Percentiles rank a stretch among this genome's conserved stretches.
phyloP scores from a whole-genome alignment of 2,797 vertebrate species.

The Orientallactaga sibirica region DNA sequence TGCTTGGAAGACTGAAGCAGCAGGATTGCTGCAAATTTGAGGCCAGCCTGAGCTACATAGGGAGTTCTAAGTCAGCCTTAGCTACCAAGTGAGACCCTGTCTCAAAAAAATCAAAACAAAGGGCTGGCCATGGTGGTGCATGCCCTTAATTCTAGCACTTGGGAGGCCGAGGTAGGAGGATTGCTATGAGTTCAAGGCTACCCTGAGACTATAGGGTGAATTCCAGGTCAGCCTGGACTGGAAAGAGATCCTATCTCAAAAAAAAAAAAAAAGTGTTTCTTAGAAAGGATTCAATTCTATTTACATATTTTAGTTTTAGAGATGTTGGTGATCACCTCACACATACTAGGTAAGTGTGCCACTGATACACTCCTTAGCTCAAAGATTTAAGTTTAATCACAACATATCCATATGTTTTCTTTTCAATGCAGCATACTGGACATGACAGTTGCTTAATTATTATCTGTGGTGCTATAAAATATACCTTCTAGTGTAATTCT shows the following conservation, averaged over 20 bases:
- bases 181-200: too few relatives aligned
- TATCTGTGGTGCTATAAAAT: slow-evolving; percentile 26
- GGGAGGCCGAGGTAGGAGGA: too few relatives aligned
- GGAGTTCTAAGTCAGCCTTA: neutral
- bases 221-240: neutral
- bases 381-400: slow-evolving; percentile 25
- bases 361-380: neutral
- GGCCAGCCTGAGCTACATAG: neutral
- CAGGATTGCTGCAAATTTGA: neutral
- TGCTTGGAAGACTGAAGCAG: neutral
- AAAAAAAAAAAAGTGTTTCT: neutral
- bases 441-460: slow-evolving; percentile 2
- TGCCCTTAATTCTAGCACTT: too few relatives aligned
- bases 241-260: neutral
- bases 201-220: too few relatives aligned
- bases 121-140: too few relatives aligned
- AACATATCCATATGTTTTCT: slow-evolving; percentile 17
- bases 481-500: slow-evolving; percentile 23
- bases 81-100: neutral
- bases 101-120: neutral
- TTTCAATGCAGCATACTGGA: neutral
- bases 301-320: neutral
- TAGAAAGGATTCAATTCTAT: neutral
- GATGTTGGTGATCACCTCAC: neutral
- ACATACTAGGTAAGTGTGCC: neutral